Evolutionary conservation across 1,140 invertebrate genomes (phyloP).

Genomic region (Heliconius congener): DNA sequence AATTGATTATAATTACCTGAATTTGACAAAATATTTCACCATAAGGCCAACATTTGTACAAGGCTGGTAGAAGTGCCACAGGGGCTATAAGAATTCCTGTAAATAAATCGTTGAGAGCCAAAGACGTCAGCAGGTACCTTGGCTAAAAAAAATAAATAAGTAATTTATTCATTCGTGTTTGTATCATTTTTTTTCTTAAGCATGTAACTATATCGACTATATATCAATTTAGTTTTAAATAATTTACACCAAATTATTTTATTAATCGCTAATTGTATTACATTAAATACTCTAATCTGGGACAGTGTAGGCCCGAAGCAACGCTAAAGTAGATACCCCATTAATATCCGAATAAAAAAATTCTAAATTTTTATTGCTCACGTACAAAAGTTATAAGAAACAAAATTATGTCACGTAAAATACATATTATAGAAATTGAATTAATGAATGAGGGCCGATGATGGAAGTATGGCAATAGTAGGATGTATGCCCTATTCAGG

Average conservation of each 20-base stretch:
- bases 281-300: too few relatives aligned
- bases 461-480: too few relatives aligned
- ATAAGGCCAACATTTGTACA: constrained; percentile 94
- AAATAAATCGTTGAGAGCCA: constrained; percentile 91
- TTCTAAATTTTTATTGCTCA: too few relatives aligned
- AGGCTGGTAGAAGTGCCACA: constrained; percentile 89
- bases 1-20: constrained; percentile 83
- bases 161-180: neutral
- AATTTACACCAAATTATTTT: neutral
- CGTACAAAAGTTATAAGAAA: too few relatives aligned
- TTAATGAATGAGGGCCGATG: too few relatives aligned
- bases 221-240: neutral
- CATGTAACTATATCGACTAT: neutral
- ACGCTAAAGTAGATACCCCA: too few relatives aligned
- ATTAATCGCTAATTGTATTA: neutral
- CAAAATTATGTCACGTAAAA: too few relatives aligned
- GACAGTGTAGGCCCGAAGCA: too few relatives aligned
- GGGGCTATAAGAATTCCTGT: constrained; percentile 91
- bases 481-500: too few relatives aligned
- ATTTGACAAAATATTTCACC: constrained; percentile 93
- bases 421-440: too few relatives aligned
- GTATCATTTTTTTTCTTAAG: neutral
- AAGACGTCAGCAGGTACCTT: constrained; percentile 90
- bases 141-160: constrained; percentile 83
- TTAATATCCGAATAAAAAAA: too few relatives aligned